Base-by-base conservation (phyloP, 92 coral and sea anemone genomes). In the Parazoanthus swiftii region DNA sequence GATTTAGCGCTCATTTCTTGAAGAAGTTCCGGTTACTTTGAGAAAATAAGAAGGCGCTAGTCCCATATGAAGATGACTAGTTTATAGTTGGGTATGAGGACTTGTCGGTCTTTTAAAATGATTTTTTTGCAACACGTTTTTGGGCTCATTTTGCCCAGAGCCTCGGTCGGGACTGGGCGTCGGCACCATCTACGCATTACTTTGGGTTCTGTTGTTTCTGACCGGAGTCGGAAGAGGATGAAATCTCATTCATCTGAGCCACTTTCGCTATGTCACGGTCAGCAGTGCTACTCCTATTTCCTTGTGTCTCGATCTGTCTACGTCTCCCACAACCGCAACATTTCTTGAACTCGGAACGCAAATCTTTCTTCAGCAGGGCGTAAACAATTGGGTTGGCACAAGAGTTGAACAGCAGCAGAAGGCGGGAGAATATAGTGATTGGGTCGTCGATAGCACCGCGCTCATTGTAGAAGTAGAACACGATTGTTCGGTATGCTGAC, bases 341-440 rank as follows among this genome's bases (percentile, higher is more conserved):
- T 76, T 82, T 94, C 80, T 79, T 91, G 54, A 94, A 88, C 26
- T 92, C 98, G 4, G 95, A 85, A 38, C 93, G 89, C 74, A 94
- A 81, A 80, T 94, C 98, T 81, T 92, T 94, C 84, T 94, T 94
- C 92, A 92, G 91, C 88, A 94, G 85, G 0, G 95, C 95, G 86
- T 94, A 94, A 26, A 94, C 91, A 43, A 92, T 76, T 4, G 98
- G 98, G 23, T 94, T 94, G 26, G 91, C 93, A 51, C 94, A 90
- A 20, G 95, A 90, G 86, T 94, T 94, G 74, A 92, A 92, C 82
- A 94, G 88, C 56, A 94, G 89, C 63, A 92, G 83, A 29, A 94
- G 90, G 20, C 98, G 79, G 4, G 98, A 94, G 37, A 93, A 89
- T 56, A 89, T 87, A 58, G 93, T 90, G 18, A 94, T 89, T 56